Base-by-base conservation (phyloP, 2,888 invertebrate genomes). In the Podabrus alpinus region DNA sequence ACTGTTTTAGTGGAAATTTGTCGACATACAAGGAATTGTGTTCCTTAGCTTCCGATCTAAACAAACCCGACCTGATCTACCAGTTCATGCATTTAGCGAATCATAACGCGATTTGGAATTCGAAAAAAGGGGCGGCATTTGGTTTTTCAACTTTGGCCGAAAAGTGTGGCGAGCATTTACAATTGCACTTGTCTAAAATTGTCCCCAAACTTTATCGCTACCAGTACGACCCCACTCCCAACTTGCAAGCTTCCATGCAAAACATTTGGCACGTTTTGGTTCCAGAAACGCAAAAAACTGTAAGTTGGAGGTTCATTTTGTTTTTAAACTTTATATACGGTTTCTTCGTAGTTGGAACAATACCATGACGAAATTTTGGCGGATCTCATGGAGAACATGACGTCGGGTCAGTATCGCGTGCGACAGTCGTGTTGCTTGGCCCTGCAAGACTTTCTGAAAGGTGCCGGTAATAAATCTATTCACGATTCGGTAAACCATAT, bases 81-180 rank as follows among this genome's bases (percentile, higher is more conserved):
- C 96, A 96, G 87, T 98, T 98, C 86, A 95, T 98, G 95, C 95
- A 97, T 86, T 88, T 98, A 78, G 97, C 97, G 0, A 97, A 97
- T 89, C 96, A 97, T 85, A 97, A 98, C 87, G 94, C 97, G 1
- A 91, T 95, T 71, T 98, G 97, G 98, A 97, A 96, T 82, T 96
- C 97, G 9, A 96, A 96, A 85, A 95, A 95, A 89, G 97, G 97
- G 10, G 97, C 97, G 9, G 97, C 97, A 0, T 96, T 97, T 88
- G 97, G 97, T 0, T 95, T 98, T 86, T 94, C 95, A 69, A 94
- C 94, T 0, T 94, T 97, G 73, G 95, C 97, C 0, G 89, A 93
- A 73, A 92, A 94, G 83, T 96, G 97, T 19, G 94, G 94, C 2
- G 93, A 94, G 16, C 95, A 96, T 85, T 89, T 98, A 78, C 91